Evolutionary conservation across 2,797 vertebrate species (phyloP).

Genomic region (Naso thynnoides): DNA sequence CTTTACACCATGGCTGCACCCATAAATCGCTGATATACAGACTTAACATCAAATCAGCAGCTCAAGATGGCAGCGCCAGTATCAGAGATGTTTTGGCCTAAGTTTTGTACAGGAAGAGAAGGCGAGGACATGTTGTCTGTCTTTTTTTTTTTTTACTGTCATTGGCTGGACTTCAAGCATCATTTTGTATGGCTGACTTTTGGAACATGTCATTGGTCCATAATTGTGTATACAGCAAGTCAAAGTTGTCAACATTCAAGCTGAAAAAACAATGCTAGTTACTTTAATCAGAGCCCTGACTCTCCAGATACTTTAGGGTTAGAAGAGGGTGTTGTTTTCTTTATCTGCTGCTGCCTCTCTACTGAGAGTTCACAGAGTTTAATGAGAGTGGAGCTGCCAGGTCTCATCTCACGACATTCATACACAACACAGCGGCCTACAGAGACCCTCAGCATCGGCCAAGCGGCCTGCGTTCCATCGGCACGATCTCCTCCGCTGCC

Average conservation of each 20-base stretch:
- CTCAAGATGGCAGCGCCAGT: too few species aligned
- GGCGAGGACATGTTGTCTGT: too few species aligned
- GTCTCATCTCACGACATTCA: constrained; percentile 66
- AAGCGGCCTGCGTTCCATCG: constrained; percentile 68
- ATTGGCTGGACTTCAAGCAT: background rate
- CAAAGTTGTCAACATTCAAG: background rate
- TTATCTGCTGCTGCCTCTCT: constrained; percentile 26
- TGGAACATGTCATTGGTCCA: background rate
- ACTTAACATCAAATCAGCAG: too few species aligned
- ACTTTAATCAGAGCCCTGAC: background rate
- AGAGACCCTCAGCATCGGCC: constrained; percentile 57
- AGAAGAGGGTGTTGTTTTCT: constrained; percentile 20
- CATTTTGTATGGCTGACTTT: background rate
- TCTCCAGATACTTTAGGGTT: constrained; percentile 13
- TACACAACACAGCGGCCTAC: constrained; percentile 53
- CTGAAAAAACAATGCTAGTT: constrained; percentile 12
- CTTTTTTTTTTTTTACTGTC: too few species aligned
- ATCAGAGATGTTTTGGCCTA: too few species aligned
- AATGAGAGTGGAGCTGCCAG: constrained; percentile 49
- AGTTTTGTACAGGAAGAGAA: too few species aligned
- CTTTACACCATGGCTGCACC: too few species aligned
- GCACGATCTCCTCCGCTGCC: constrained; percentile 54
- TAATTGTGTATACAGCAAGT: background rate
- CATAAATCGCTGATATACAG: too few species aligned
- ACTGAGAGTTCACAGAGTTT: constrained; percentile 58